Percentiles rank a stretch among this genome's conserved stretches.
Evolutionary conservation across 2,113 vertebrate species (phyloP).

Genomic region (Malurus melanocephalus): DNA sequence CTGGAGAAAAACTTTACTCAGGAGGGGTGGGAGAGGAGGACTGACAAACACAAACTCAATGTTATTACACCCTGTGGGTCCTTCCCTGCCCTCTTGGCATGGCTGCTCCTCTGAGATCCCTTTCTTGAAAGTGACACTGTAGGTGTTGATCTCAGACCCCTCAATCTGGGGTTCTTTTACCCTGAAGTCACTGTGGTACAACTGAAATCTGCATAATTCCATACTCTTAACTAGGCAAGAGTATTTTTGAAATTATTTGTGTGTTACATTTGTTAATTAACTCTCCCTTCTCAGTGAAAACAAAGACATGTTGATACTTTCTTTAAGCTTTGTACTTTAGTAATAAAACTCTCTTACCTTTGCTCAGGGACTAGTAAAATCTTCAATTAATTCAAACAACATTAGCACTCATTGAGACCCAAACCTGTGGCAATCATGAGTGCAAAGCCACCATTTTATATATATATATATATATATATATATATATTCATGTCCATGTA

Average conservation of each 20-base stretch:
- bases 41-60: not conserved
- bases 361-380: not conserved
- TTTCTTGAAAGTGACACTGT: not conserved
- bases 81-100: not conserved
- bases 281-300: not conserved
- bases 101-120: not conserved
- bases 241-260: not conserved
- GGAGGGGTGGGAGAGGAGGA: not conserved
- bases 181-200: not conserved
- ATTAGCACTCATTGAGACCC: not conserved
- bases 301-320: not conserved
- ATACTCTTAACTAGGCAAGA: not conserved
- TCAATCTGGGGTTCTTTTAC: not conserved
- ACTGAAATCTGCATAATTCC: not conserved
- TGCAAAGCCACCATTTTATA: not conserved
- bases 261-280: not conserved
- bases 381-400: not conserved
- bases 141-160: not conserved
- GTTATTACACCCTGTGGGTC: rapidly evolving
- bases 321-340: not conserved
- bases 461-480: rapidly evolving
- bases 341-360: not conserved
- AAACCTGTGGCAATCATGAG: not conserved
- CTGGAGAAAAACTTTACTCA: not conserved
- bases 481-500: not conserved